Conservation (phyloP, 2,888 invertebrate species). For the Ennomos quercinarius region DNA sequence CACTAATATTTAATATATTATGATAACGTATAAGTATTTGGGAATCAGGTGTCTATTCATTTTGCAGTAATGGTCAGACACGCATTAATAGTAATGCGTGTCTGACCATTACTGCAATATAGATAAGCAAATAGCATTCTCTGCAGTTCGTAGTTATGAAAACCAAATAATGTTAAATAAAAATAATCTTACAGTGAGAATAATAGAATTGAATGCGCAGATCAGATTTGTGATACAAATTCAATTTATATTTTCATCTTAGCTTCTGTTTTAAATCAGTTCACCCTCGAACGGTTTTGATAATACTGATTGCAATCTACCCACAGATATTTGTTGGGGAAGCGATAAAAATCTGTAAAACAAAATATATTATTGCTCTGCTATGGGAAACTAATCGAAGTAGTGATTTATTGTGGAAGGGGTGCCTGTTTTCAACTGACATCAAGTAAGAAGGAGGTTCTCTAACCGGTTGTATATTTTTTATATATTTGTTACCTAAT, state of each 20-base stretch:
- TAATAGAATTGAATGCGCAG: constrained; percentile 35
- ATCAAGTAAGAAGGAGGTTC: too few relatives aligned
- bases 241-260: constrained; percentile 51
- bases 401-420: constrained; percentile 50
- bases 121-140: too few relatives aligned
- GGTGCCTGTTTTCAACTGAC: constrained; percentile 33
- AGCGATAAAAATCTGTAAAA: constrained; percentile 63
- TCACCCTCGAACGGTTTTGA: constrained; percentile 52
- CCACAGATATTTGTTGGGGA: constrained; percentile 59
- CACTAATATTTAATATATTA: too few relatives aligned
- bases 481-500: too few relatives aligned
- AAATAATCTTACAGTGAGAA: constrained; percentile 13
- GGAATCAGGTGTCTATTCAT: too few relatives aligned
- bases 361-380: constrained; percentile 51
- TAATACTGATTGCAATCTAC: constrained; percentile 50
- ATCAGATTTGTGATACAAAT: constrained; percentile 44
- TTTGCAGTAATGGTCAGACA: too few relatives aligned
- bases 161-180: constrained; percentile 32
- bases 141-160: constrained; percentile 23
- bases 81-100: too few relatives aligned
- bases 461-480: too few relatives aligned
- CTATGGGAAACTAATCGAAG: constrained; percentile 55
- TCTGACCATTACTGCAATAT: too few relatives aligned
- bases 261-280: constrained; percentile 76
- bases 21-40: too few relatives aligned